A percentile compares a stretch with the other conserved stretches of the same genome.
Conservation (phyloP, 2,113 vertebrate species). For the Trinectes maculatus region DNA sequence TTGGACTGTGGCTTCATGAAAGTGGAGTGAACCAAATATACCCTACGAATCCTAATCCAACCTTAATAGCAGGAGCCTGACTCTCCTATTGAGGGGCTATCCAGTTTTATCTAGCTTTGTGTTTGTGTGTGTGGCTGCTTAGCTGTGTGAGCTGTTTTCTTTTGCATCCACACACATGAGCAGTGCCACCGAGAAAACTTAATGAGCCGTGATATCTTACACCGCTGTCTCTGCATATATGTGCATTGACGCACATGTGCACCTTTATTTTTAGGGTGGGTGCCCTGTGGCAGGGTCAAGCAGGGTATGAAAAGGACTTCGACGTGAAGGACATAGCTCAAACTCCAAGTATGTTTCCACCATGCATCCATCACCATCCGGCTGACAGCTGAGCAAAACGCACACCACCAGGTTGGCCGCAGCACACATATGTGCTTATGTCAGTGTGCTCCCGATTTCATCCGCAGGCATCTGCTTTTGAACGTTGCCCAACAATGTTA, state of each 20-base stretch:
- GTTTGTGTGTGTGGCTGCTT: not conserved
- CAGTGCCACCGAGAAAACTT: conserved; percentile 19
- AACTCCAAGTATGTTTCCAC: conserved; percentile 82
- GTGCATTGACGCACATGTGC: conserved; percentile 40
- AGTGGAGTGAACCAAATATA: conserved; percentile 22
- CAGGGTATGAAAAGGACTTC: conserved; percentile 69
- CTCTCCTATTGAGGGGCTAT: conserved; percentile 19
- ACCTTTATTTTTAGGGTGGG: conserved; percentile 79
- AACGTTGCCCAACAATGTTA: conserved; percentile 74
- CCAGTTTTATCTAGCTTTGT: conserved; percentile 1
- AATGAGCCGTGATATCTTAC: conserved; percentile 52
- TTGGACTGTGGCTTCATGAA: conserved; percentile 42
- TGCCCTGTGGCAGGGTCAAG: conserved; percentile 52
- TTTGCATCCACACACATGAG: conserved; percentile 13
- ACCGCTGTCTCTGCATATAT: conserved; percentile 40
- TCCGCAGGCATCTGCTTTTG: conserved; percentile 71
- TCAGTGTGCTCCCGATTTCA: conserved; percentile 52
- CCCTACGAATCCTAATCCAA: conserved; percentile 17
- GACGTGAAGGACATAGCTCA: conserved; percentile 77
- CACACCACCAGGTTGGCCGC: conserved; percentile 24
- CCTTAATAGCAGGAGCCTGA: conserved; percentile 36
- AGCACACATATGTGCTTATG: conserved; percentile 34
- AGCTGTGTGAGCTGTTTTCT: not conserved
- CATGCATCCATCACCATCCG: conserved; percentile 62
- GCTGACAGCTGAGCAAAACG: conserved; percentile 72